These are phyloP conservation scores for Tinamus major DNA, from an alignment of 2,797 vertebrate species.

Conservation along the genomic window DNA sequence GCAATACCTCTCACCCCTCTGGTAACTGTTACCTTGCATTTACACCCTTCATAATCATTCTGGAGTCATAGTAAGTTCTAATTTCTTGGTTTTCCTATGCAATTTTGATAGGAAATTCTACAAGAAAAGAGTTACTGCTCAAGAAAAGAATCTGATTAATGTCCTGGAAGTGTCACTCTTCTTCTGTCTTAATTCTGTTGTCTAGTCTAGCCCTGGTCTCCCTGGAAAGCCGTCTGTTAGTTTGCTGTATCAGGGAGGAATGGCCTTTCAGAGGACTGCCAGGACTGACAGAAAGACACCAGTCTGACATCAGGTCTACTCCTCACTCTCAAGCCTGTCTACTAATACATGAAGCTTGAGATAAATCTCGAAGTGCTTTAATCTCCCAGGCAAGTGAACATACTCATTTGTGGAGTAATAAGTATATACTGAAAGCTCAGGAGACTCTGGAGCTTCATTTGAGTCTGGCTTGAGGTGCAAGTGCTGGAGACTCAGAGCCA, in stretches of 20 bases:
- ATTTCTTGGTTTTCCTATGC: constrained; percentile 1
- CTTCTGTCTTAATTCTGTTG: background rate
- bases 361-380: background rate
- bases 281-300: background rate
- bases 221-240: background rate
- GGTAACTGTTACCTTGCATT: background rate
- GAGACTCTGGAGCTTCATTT: background rate
- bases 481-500: background rate
- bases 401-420: background rate
- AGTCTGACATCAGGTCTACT: background rate
- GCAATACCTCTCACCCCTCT: background rate
- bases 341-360: background rate
- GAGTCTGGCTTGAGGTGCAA: background rate
- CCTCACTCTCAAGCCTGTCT: background rate
- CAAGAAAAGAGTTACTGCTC: background rate
- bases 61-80: background rate
- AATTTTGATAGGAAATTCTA: background rate
- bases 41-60: background rate
- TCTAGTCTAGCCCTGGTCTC: background rate
- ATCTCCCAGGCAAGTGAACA: background rate
- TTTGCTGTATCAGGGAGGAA: constrained; percentile 16
- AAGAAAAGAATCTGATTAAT: background rate
- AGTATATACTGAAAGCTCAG: background rate
- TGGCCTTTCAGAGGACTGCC: background rate
- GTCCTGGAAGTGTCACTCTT: background rate